Conservation (phyloP, 2,113 vertebrate genomes). For the Orthonyx spaldingii region DNA sequence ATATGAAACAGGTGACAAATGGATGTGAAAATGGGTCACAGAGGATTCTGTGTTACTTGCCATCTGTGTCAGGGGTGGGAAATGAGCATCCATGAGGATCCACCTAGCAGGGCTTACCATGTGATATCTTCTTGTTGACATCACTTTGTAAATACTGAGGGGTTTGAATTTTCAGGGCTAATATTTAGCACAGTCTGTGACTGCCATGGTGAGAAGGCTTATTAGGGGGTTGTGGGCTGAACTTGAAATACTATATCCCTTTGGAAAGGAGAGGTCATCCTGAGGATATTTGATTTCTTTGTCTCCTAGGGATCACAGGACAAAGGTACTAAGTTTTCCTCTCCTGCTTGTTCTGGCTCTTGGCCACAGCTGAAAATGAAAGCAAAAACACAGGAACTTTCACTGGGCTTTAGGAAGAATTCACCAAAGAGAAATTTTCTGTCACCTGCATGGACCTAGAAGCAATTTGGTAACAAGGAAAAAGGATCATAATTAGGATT, state of each 20-base stretch:
- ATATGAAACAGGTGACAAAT: conserved; percentile 36
- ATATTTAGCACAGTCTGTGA: not conserved
- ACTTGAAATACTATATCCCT: not conserved
- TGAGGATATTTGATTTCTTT: not conserved
- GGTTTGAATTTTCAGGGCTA: not conserved
- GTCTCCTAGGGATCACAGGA: not conserved
- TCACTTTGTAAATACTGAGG: not conserved
- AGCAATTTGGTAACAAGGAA: not conserved
- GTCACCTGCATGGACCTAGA: not conserved
- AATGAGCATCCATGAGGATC: not conserved
- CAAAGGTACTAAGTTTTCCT: not conserved
- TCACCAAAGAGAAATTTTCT: not conserved
- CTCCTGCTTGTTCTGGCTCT: not conserved
- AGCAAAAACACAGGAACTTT: not conserved
- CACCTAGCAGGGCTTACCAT: not conserved
- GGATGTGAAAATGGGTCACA: conserved; percentile 24
- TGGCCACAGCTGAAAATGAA: not conserved
- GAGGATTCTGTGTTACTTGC: not conserved
- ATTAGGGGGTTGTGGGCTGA: not conserved
- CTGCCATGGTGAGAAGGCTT: not conserved
- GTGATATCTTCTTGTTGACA: not conserved
- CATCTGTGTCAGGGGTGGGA: not conserved
- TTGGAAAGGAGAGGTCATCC: not conserved
- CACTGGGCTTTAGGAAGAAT: not conserved
- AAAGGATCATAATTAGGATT: not conserved